Conservation (phyloP, 2,113 vertebrate species). For the Campylomormyrus numenius region DNA sequence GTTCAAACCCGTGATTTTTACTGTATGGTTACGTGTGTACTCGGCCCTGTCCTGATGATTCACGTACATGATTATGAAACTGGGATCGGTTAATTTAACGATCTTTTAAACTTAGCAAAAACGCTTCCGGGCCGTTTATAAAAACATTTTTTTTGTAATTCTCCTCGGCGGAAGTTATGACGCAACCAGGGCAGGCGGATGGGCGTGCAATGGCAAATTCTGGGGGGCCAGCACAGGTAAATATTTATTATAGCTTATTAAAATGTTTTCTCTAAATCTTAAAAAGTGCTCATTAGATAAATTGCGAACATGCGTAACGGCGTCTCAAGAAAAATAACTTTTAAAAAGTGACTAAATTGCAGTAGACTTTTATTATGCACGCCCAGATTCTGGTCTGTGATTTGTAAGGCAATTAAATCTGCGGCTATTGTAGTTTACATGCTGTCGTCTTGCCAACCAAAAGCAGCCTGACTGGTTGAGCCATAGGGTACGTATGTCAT, state of each 20-base stretch:
- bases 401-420: not conserved
- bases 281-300: not conserved
- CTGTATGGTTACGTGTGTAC: not conserved
- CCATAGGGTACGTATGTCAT: not conserved
- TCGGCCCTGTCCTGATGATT: not conserved
- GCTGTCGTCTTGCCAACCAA: conserved; percentile 5
- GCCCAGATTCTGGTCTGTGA: not conserved
- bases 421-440: not conserved
- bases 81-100: not conserved
- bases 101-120: not conserved
- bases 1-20: not conserved
- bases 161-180: too few species aligned
- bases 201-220: not conserved
- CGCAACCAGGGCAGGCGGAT: not conserved
- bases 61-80: not conserved
- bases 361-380: not conserved
- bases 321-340: not conserved
- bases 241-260: not conserved
- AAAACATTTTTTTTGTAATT: too few species aligned
- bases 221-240: not conserved
- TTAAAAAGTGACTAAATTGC: not conserved
- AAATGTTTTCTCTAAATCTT: not conserved
- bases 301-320: not conserved
- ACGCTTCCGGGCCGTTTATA: too few species aligned
- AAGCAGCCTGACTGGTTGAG: not conserved